Evolutionary conservation across 2,113 vertebrate species (phyloP), one percentile per base, ranked within the genome.

Genomic region (Parus major): DNA sequence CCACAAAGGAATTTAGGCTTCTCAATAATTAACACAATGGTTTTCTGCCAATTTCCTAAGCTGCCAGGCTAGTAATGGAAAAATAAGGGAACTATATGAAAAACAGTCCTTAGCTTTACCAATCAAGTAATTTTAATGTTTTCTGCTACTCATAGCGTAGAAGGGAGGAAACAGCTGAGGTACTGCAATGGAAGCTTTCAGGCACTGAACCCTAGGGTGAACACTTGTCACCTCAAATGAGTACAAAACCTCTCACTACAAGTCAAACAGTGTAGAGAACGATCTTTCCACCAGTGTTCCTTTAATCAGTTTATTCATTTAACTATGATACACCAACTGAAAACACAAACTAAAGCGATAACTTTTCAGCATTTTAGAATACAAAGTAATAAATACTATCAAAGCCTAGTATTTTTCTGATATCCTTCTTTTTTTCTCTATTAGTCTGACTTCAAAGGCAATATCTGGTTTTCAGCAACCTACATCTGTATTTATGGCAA

Each of bases 1-100:
- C 89, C 86, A 94, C 93, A 86, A 63, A 80, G 66, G 93, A 94
- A 94, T 96, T 93, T 72, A 90, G 66, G 49, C 55, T 76, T 94
- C 75, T 72, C 71, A 90, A 88, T 69, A 90, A 86, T 94, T 94
- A 97, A 57, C 82, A 92, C 63, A 88, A 53, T 24, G 18, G 75
- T 93, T 35, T 73, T 80, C 90, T 77, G 93, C 52, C 55, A 94
- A 42, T 80, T 80, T 90, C 23, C 36, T 72, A 76, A 84, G 46
- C 47, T 78, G 69, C 33, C 73, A 53, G 22, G 59, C 90, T 56
- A 65, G 20, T 33, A 53, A 79, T 69, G 53, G 71, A 92, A 73
- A 80, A 87, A 69, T 10, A 90, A 50, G 19, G 8, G 22, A 82
- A 7, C 42, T 84, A 49, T 16, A 95, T 39, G 42, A 91, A 81